Percentiles rank a stretch among this genome's conserved stretches.
These are phyloP conservation scores for Pardosa pseudoannulata DNA, from an alignment of 2,888 invertebrate genomes.

Conservation along the genomic window DNA sequence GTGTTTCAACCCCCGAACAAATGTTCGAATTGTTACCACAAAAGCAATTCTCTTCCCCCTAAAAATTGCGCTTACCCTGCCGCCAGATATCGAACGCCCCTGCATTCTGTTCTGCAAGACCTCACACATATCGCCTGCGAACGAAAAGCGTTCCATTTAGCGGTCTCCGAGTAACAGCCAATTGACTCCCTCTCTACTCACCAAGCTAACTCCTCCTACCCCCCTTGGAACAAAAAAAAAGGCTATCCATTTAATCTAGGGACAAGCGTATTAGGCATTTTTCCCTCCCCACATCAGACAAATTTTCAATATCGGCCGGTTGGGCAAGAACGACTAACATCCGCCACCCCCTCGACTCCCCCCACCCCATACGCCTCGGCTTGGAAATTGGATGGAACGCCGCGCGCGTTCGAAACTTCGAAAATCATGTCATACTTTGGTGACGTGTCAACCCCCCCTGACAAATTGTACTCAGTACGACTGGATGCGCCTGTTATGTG, in stretches of 20 bases:
- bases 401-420: slow-evolving; percentile 8
- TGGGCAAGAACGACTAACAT: slow-evolving; percentile 37
- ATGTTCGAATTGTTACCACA: no score
- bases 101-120: background rate
- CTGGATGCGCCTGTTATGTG: slow-evolving; percentile 54
- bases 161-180: background rate
- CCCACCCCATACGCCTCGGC: no score
- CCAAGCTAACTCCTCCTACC: slow-evolving; percentile 2
- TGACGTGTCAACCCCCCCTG: slow-evolving; percentile 52
- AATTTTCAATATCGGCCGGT: slow-evolving; percentile 55
- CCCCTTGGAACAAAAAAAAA: slow-evolving; percentile 10
- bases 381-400: slow-evolving; percentile 22
- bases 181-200: slow-evolving; percentile 15
- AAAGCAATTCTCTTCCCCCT: background rate
- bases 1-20: no score
- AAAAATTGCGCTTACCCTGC: background rate
- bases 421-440: slow-evolving; percentile 66
- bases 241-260: slow-evolving; percentile 57
- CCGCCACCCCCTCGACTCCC: no score
- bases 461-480: slow-evolving; percentile 66
- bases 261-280: slow-evolving; percentile 28
- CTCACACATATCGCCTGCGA: background rate
- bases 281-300: background rate
- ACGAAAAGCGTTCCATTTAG: no score
- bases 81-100: background rate